These are phyloP conservation scores for Macrobrachium nipponense DNA, from an alignment of 1,140 invertebrate genomes.

Conservation along the genomic window DNA sequence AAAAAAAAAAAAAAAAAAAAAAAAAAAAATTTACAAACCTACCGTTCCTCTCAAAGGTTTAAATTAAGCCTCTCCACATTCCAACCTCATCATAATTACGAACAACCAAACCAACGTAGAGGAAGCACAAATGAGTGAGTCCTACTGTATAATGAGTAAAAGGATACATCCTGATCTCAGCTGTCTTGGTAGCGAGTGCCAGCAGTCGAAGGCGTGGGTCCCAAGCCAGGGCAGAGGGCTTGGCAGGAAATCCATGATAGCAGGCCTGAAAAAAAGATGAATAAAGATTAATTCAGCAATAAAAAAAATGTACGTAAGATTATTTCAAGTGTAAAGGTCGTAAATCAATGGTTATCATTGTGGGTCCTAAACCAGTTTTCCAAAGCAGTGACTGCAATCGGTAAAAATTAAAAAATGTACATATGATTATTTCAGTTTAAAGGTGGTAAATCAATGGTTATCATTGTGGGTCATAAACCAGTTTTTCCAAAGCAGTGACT, in stretches of 20 bases:
- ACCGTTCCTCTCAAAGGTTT: no score
- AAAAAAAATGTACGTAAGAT: neutral
- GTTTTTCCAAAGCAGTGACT: no score
- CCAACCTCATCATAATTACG: neutral
- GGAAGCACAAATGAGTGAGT: neutral
- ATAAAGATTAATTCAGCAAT: neutral
- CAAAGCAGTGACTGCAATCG: no score
- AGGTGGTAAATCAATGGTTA: neutral
- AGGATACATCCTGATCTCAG: conserved; percentile 88
- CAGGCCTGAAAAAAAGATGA: conserved; percentile 41
- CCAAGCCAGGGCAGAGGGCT: conserved; percentile 92
- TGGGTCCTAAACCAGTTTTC: no score
- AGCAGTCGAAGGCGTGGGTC: conserved; percentile 87
- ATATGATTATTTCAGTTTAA: neutral
- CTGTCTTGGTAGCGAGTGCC: conserved; percentile 90
- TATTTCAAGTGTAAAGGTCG: neutral
- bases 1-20: neutral
- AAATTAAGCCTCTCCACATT: no score
- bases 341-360: neutral
- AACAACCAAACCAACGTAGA: neutral
- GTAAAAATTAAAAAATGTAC: neutral
- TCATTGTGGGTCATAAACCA: no score
- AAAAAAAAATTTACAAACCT: neutral
- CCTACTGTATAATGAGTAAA: conserved; percentile 64
- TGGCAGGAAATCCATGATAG: conserved; percentile 96